Conservation (phyloP, 2,113 vertebrate species). For the Chloebia gouldiae region DNA sequence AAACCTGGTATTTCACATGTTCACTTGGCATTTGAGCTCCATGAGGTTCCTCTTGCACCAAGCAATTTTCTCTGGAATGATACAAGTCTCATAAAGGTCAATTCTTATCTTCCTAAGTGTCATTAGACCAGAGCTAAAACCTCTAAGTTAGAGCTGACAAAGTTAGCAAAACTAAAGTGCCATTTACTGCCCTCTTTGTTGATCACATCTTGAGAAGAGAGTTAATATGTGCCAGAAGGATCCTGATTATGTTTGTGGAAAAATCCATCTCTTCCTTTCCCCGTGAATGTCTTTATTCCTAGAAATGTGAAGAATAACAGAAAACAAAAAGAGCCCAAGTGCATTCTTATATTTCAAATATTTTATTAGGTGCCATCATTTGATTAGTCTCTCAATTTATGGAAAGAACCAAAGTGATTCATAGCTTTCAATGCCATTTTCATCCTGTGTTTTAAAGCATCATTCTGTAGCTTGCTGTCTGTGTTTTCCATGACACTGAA, state of each 20-base stretch:
- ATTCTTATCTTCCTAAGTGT: not conserved
- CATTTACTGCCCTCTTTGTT: not conserved
- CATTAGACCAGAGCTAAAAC: slow-evolving; percentile 9
- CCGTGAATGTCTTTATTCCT: not conserved
- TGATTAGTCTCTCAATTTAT: not conserved
- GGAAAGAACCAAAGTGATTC: not conserved
- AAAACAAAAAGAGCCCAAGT: not conserved
- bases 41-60: not conserved
- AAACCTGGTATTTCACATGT: slow-evolving; percentile 25
- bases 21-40: slow-evolving; percentile 43
- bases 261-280: not conserved
- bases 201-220: not conserved
- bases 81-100: slow-evolving; percentile 19
- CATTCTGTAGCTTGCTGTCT: not conserved
- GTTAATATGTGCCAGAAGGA: not conserved
- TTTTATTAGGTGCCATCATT: not conserved
- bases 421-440: not conserved
- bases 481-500: not conserved
- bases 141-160: not conserved
- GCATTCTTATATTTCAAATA: not conserved
- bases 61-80: slow-evolving; percentile 1
- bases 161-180: not conserved
- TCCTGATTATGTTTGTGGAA: not conserved
- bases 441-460: not conserved
- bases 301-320: not conserved